Percentiles rank a stretch among this genome's conserved stretches.
Evolutionary conservation across 2,113 vertebrate species (phyloP).

Genomic region (Poeciliopsis retropinna): DNA sequence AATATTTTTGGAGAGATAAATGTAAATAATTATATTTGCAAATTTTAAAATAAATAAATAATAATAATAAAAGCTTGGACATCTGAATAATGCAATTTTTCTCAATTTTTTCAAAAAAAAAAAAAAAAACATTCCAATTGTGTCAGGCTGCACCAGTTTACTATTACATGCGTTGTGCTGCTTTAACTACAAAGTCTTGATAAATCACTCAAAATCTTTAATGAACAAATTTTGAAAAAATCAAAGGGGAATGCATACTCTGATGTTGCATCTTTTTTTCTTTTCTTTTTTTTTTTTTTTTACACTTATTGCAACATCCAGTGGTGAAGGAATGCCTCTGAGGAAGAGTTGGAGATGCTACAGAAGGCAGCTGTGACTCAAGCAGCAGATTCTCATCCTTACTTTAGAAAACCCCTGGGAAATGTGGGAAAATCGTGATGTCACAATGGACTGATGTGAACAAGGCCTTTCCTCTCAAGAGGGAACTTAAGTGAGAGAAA

Average conservation of each 20-base stretch:
- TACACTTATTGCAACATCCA: not conserved
- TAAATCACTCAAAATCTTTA: not conserved
- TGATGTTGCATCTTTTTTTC: not conserved
- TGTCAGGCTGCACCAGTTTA: too few relatives aligned
- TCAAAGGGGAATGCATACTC: not conserved
- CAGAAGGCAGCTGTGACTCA: conserved; percentile 18
- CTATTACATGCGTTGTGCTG: too few relatives aligned
- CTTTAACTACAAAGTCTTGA: too few relatives aligned
- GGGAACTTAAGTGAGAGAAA: conserved; percentile 13
- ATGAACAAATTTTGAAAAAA: not conserved
- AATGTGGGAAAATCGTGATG: conserved; percentile 48
- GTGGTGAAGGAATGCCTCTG: conserved; percentile 10
- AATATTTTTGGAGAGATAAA: too few relatives aligned
- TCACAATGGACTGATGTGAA: conserved; percentile 40
- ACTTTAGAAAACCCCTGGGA: conserved; percentile 38
- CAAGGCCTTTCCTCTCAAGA: conserved; percentile 17
- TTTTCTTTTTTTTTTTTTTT: too few relatives aligned
- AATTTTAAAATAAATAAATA: too few relatives aligned
- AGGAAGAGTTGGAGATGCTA: conserved; percentile 10
- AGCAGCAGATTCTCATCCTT: conserved; percentile 34
- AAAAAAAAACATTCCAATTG: too few relatives aligned
- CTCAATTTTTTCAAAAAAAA: too few relatives aligned
- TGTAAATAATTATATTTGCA: too few relatives aligned
- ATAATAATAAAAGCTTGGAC: too few relatives aligned
- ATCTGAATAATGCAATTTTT: too few relatives aligned